Percentiles rank a stretch among this genome's conserved stretches.
phyloP scores from a whole-genome alignment of 2,797 vertebrate species.

The Parauchenoglanis ngamensis region DNA sequence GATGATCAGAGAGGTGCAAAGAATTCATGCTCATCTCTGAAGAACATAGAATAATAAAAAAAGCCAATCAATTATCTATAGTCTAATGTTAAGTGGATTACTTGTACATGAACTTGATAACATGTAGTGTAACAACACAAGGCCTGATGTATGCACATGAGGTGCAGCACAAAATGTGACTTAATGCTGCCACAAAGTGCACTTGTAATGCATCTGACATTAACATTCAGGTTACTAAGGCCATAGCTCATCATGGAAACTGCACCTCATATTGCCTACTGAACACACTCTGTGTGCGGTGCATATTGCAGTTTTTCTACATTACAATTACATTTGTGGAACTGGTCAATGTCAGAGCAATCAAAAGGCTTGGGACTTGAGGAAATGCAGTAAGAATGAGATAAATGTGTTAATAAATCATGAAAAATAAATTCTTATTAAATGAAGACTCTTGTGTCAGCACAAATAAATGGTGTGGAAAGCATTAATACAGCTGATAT shows the following conservation, averaged over 20 bases:
- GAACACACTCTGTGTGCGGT: background rate
- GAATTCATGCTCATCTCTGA: background rate
- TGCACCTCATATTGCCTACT: background rate
- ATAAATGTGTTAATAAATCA: conserved; percentile 22
- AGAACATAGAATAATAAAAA: background rate
- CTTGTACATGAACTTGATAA: background rate
- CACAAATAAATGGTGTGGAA: background rate
- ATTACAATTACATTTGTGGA: background rate
- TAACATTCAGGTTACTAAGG: background rate
- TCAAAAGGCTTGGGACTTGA: background rate
- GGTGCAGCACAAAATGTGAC: background rate
- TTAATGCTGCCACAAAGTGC: background rate
- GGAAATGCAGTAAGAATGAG: conserved; percentile 1
- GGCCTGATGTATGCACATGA: background rate
- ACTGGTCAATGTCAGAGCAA: background rate
- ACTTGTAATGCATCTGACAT: conserved; percentile 10
- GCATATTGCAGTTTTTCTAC: background rate
- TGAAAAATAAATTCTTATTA: background rate
- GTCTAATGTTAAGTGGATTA: background rate
- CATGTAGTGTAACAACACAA: background rate
- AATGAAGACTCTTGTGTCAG: conserved; percentile 3
- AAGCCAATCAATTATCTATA: background rate
- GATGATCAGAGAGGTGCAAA: background rate
- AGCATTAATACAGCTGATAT: background rate
- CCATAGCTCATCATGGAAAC: background rate